Evolutionary conservation across 2,888 invertebrate genomes (phyloP), one percentile per base, ranked within the genome.

Genomic region (Branchellion lobata): DNA sequence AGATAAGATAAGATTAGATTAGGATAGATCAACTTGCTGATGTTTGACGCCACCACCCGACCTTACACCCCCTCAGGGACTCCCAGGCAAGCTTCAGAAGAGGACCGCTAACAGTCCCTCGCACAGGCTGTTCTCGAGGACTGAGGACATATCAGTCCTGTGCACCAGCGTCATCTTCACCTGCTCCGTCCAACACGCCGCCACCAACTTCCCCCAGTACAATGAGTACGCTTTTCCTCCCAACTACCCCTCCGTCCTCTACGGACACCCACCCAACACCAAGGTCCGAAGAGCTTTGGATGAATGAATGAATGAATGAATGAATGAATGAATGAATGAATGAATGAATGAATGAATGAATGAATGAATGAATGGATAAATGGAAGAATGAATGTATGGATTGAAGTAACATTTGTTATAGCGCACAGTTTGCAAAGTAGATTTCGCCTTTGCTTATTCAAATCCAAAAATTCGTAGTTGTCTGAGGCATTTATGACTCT

Each of bases 191-290:
- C 82, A 82, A 82, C 73, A 86, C 84, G 36, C 81, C 34, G 79
- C 86, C 84, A 36, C 85, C 84, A 61, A 85, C 79, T 84, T 84
- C 73, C 82, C 83, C 24, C 84, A 84, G 81, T 85, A 85, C 72
- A 84, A 85, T 72, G 83, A 85, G 65, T 85, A 85, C 69, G 84
- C 84, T 5, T 85, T 84, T 79, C 84, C 84, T 21, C 85, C 85
- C 36, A 84, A 84, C 79, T 85, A 84, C 80, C 85, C 85, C 0
- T 68, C 81, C 24, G 68, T 81, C 21, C 82, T 83, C 24, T 57
- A 80, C 24, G 82, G 82, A 21, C 78, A 68, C 31, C 83, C 83
- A 0, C 83, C 83, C 31, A 78, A 24, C 2, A 82, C 83, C 51
- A 83, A 82, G 80, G 83, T 84, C n/a, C n/a, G n/a, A n/a, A n/a